phyloP scores from a whole-genome alignment of 2,888 invertebrate genomes.

The Buathra laborator region DNA sequence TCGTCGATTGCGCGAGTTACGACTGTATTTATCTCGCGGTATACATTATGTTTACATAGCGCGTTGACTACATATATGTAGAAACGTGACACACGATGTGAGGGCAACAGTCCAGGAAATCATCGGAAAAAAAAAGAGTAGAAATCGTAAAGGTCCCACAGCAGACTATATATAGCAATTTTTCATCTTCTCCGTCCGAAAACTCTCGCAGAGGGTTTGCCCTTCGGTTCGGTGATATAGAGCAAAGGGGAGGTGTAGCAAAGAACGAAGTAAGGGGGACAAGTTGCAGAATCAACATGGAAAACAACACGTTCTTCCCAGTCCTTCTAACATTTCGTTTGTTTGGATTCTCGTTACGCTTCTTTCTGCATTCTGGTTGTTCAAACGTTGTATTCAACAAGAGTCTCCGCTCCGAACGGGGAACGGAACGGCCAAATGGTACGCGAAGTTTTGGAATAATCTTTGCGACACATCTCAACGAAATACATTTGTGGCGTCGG shows the following conservation, averaged over 20 bases:
- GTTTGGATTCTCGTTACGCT: constrained; percentile 9
- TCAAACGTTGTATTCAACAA: background rate
- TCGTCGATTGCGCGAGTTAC: too few relatives aligned
- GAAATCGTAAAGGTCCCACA: constrained; percentile 48
- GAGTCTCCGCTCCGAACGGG: background rate
- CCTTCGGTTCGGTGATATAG: constrained; percentile 1
- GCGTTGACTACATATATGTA: constrained; percentile 12
- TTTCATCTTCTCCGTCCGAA: constrained; percentile 65
- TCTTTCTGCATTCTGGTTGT: background rate
- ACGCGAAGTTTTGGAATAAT: too few relatives aligned
- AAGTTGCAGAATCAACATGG: constrained; percentile 19
- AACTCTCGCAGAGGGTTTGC: constrained; percentile 38
- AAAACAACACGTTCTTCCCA: constrained; percentile 61
- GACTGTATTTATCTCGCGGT: too few relatives aligned
- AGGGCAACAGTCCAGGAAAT: too few relatives aligned
- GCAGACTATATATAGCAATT: constrained; percentile 58
- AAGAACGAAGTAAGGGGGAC: constrained; percentile 20
- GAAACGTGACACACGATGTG: too few relatives aligned
- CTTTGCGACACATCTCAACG: too few relatives aligned
- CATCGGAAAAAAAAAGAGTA: background rate
- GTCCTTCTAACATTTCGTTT: constrained; percentile 55
- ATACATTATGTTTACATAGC: too few relatives aligned
- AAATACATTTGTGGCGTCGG: too few relatives aligned
- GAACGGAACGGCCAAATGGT: background rate
- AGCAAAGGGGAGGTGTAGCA: constrained; percentile 4